These are phyloP conservation scores for Lasioglossum lativentre DNA, from an alignment of 2,888 invertebrate species.

Conservation along the genomic window DNA sequence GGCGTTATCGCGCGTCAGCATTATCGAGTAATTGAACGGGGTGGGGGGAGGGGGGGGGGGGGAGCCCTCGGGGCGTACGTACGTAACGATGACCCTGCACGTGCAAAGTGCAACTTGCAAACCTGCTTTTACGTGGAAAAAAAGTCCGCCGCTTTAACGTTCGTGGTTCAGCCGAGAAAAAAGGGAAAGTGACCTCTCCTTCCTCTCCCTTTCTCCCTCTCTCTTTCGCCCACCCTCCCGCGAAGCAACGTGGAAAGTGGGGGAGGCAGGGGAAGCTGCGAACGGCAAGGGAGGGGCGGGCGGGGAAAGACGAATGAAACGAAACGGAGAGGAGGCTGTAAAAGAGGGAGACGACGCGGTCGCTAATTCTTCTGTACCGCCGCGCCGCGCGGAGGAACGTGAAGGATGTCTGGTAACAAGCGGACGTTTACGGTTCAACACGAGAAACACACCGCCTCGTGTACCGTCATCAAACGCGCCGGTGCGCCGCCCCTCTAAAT, in stretches of 20 bases:
- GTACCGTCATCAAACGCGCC: constrained; percentile 56
- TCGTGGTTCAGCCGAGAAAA: constrained; percentile 26
- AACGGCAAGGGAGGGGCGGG: too few species aligned
- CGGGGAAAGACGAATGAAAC: neutral
- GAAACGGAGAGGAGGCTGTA: neutral
- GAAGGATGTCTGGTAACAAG: constrained; percentile 54
- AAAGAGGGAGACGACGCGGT: neutral
- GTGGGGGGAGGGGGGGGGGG: too few species aligned
- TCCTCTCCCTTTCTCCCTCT: neutral
- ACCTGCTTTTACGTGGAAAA: constrained; percentile 60
- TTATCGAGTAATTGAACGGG: constrained; percentile 59
- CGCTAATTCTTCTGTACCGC: constrained; percentile 43
- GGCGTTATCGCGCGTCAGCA: constrained; percentile 46
- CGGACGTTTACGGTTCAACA: constrained; percentile 38
- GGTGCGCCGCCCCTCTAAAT: constrained; percentile 60
- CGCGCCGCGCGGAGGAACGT: constrained; percentile 29
- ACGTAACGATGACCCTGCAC: constrained; percentile 62
- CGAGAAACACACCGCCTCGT: constrained; percentile 5
- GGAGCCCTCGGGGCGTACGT: constrained; percentile 23
- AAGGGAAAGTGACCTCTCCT: constrained; percentile 46
- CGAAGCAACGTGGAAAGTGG: neutral
- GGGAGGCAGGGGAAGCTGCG: neutral
- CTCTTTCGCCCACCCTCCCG: neutral
- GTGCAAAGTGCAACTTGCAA: constrained; percentile 59
- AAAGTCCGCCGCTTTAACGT: constrained; percentile 48